phyloP scores from a whole-genome alignment of 2,113 vertebrate species.

The Stegastes partitus region DNA sequence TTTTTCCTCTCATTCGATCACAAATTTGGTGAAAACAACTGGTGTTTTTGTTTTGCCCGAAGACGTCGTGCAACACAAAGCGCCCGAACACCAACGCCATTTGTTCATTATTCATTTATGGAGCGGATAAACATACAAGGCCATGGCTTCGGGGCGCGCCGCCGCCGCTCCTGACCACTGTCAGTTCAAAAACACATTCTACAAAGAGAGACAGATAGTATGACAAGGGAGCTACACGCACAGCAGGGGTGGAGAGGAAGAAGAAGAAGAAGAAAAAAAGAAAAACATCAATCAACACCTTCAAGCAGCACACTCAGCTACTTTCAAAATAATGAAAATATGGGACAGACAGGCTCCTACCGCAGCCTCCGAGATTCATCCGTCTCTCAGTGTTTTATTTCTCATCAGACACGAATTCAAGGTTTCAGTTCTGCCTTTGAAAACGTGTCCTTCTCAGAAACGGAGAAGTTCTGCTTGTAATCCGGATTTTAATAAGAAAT shows the following conservation, averaged over 20 bases:
- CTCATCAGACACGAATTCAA: constrained; percentile 9
- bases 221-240: constrained; percentile 34
- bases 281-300: constrained; percentile 35
- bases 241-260: constrained; percentile 12
- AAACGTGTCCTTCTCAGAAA: not conserved
- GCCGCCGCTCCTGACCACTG: constrained; percentile 19
- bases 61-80: not conserved
- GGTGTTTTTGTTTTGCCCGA: constrained; percentile 1
- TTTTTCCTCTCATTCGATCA: not conserved
- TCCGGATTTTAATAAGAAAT: not conserved
- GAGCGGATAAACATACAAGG: constrained; percentile 29
- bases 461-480: not conserved
- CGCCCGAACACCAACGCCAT: not conserved
- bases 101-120: constrained; percentile 44
- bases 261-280: constrained; percentile 23
- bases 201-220: constrained; percentile 35
- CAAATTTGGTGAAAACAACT: not conserved
- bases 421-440: not conserved
- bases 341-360: not conserved
- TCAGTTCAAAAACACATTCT: constrained; percentile 28
- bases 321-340: constrained; percentile 40
- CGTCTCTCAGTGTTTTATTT: not conserved
- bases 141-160: constrained; percentile 15
- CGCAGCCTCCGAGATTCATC: constrained; percentile 14
- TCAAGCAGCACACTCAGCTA: constrained; percentile 11